These are phyloP conservation scores for Colossoma macropomum DNA, from an alignment of 2,113 vertebrate genomes.

Conservation along the genomic window DNA sequence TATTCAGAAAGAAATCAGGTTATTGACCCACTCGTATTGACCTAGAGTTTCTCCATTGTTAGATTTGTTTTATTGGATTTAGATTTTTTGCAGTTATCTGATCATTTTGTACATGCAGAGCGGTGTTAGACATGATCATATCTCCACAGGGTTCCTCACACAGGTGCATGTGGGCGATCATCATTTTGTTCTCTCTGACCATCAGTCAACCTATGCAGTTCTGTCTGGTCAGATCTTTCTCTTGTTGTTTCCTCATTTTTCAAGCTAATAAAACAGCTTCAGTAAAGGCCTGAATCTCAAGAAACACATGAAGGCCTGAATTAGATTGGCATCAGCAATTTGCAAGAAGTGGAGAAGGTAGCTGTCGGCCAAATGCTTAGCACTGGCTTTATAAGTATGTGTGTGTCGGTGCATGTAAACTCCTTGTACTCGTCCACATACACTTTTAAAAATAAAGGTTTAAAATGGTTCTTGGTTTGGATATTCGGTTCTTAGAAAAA, in stretches of 20 bases:
- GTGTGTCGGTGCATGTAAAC: not conserved
- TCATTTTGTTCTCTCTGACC: conserved; percentile 38
- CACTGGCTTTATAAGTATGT: not conserved
- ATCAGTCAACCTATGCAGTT: conserved; percentile 4
- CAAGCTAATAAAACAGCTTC: not conserved
- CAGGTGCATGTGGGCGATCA: conserved; percentile 24
- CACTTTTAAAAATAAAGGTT: not conserved
- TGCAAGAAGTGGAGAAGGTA: not conserved
- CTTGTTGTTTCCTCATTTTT: conserved; percentile 2
- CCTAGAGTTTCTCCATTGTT: no score
- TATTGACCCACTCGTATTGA: no score
- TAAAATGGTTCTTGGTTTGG: not conserved
- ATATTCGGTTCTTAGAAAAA: not conserved
- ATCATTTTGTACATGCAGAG: no score
- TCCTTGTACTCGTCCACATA: not conserved
- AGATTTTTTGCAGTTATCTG: not conserved
- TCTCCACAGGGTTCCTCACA: not conserved
- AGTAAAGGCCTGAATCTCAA: no score
- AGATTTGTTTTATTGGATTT: no score
- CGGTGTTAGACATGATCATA: not conserved
- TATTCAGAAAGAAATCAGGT: no score
- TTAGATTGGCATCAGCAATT: conserved; percentile 5
- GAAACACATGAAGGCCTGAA: not conserved
- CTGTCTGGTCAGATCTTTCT: not conserved
- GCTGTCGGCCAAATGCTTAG: conserved; percentile 1